Conservation (phyloP, 2,113 vertebrate species). For the Hippocampus abdominalis region DNA sequence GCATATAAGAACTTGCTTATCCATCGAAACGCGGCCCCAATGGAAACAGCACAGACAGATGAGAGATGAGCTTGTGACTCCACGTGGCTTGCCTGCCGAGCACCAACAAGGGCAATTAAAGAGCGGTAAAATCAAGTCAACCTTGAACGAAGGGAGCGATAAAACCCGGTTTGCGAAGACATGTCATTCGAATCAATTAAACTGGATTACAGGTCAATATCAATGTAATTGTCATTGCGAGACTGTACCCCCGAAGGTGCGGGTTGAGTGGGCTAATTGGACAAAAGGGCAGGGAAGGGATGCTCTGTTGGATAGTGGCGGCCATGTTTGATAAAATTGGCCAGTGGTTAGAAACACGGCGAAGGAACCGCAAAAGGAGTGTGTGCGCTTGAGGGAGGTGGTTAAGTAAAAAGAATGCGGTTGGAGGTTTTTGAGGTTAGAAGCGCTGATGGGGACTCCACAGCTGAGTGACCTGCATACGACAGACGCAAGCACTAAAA, state of each 20-base stretch:
- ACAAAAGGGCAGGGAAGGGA: conserved; percentile 8
- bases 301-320: background rate
- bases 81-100: conserved; percentile 3
- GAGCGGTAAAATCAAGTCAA: conserved; percentile 18
- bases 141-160: background rate
- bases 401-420: background rate
- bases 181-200: conserved; percentile 15
- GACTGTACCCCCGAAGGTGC: background rate
- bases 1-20: background rate
- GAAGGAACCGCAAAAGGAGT: background rate
- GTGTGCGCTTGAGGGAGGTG: background rate
- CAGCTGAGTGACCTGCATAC: conserved; percentile 64
- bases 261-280: background rate
- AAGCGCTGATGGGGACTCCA: conserved; percentile 20
- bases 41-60: background rate
- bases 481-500: conserved; percentile 65
- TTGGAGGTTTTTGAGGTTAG: background rate
- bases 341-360: background rate
- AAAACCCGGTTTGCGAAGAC: background rate
- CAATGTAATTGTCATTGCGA: conserved; percentile 1
- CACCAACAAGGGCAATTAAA: conserved; percentile 18
- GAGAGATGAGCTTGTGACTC: background rate
- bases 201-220: conserved; percentile 12
- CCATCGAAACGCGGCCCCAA: background rate
- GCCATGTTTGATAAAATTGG: conserved; percentile 12